phyloP scores from a whole-genome alignment of 2,113 vertebrate genomes.

The Lipotes vexillifer region DNA sequence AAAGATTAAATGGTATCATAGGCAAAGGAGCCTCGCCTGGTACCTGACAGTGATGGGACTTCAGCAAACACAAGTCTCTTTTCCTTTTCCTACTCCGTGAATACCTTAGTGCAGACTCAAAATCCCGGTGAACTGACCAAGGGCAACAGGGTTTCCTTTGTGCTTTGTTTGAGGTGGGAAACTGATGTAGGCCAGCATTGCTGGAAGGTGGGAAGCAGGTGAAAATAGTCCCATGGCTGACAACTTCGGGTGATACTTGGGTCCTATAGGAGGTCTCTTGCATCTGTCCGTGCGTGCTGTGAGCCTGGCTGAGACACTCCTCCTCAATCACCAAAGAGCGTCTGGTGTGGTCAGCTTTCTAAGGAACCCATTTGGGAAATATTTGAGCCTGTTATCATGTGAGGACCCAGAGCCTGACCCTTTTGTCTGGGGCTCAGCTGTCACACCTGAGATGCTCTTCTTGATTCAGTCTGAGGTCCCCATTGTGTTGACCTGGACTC shows the following conservation, averaged over 20 bases:
- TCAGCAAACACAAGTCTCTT: accelerated
- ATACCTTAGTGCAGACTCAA: background rate
- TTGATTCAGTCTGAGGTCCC: too few species aligned
- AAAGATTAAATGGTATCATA: accelerated
- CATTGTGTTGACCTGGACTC: background rate
- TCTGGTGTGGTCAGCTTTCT: background rate
- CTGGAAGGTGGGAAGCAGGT: background rate
- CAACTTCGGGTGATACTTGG: background rate
- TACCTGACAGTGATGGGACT: accelerated
- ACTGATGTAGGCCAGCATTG: background rate
- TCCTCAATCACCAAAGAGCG: background rate
- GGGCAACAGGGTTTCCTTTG: background rate
- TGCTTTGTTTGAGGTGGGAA: background rate
- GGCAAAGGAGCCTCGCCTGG: accelerated
- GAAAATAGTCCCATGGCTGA: background rate
- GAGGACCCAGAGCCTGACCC: background rate
- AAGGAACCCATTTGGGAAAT: background rate
- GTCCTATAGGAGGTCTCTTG: background rate
- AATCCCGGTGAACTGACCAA: background rate
- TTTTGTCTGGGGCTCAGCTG: background rate
- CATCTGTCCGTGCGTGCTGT: too few species aligned
- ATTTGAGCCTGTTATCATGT: background rate
- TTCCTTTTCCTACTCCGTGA: background rate
- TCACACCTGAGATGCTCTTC: background rate
- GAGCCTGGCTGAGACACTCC: background rate